Evolutionary conservation across 1,140 invertebrate species (phyloP), one percentile per base, ranked within the genome.

Genomic region (Steinernema khuongi): DNA sequence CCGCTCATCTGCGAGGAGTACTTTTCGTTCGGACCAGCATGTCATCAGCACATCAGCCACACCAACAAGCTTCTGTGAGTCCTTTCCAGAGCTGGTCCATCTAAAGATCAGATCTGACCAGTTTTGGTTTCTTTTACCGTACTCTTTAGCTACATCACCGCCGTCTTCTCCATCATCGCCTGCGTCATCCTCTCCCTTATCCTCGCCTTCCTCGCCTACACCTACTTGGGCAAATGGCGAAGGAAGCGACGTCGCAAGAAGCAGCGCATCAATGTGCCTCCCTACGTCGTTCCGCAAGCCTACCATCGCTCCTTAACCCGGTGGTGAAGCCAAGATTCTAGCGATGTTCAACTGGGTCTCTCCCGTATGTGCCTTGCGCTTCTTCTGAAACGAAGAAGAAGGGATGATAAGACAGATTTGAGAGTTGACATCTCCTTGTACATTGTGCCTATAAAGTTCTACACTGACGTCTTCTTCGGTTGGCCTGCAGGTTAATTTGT

Each of bases 31-130:
- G 50, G 50, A 7, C 50, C 50, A 14, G 50, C 50, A 26, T 60
- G 50, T 22, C 50, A 60, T 26, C 11, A 60, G 19, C 50, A 60
- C 50, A 60, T 60, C 50, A 60, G 50, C 50, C 50, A 60, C 50
- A 60, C 50, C 22, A 60, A 60, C 50, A 60, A 60, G 22, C 50
- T 60, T 22, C 22, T 60, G 50, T 60, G 14, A 11, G 50, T 60
- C 7, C 22, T 22, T 60, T n/a, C 14, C 22, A n/a, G n/a, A n/a
- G n/a, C n/a, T n/a, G n/a, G n/a, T n/a, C n/a, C n/a, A n/a, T n/a
- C n/a, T n/a, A n/a, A n/a, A n/a, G n/a, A n/a, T n/a, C n/a, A n/a
- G n/a, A n/a, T n/a, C n/a, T n/a, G n/a, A 17, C 50, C 7, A 60
- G 14, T 22, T 14, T 41, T 14, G 2, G 50, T 26, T 60, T n/a